Evolutionary conservation across 2,113 vertebrate genomes (phyloP).

Genomic region (Larimichthys polyactis): DNA sequence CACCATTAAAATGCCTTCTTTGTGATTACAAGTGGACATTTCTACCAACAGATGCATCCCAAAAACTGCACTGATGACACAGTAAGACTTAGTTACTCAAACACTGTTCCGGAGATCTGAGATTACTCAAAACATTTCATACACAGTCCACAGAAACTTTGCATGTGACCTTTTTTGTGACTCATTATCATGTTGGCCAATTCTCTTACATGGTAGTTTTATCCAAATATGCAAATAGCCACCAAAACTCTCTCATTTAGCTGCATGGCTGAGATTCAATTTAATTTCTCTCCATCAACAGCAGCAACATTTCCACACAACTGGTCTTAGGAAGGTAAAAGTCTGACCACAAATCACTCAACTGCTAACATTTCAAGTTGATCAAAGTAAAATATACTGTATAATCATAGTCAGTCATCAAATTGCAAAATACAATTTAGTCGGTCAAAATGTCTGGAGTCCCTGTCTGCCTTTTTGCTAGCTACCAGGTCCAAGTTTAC

Average conservation of each 20-base stretch:
- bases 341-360: neutral
- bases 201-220: neutral
- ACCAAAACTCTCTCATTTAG: neutral
- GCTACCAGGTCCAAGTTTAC: neutral
- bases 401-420: no score
- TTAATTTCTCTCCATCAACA: neutral
- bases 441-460: no score
- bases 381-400: neutral
- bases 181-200: neutral
- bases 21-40: neutral
- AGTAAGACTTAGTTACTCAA: neutral
- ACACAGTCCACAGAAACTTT: neutral
- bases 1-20: neutral
- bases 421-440: neutral
- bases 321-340: neutral
- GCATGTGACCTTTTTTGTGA: no score
- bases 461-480: neutral
- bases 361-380: neutral
- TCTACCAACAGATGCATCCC: neutral
- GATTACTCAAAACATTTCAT: neutral
- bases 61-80: neutral
- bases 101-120: neutral
- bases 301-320: neutral
- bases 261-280: neutral
- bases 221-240: neutral